A percentile compares a stretch with the other conserved stretches of the same genome.
Evolutionary conservation across 1,140 invertebrate genomes (phyloP).

Genomic region (Wasmannia auropunctata): DNA sequence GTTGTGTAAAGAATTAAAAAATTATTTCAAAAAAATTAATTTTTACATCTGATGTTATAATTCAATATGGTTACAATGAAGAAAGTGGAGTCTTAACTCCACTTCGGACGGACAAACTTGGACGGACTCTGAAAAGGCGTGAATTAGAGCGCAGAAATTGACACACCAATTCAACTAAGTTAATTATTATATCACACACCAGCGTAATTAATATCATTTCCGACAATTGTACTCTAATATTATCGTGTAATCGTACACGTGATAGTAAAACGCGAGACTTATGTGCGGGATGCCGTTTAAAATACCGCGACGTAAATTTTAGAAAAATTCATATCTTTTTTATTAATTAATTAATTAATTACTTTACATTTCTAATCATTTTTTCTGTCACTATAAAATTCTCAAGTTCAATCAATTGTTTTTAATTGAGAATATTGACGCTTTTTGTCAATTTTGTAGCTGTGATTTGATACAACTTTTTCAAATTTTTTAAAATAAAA

Average conservation of each 20-base stretch:
- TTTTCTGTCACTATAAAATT: not conserved
- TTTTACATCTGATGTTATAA: not conserved
- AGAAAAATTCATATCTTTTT: no score
- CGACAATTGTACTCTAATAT: constrained; percentile 31
- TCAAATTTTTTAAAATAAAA: not conserved
- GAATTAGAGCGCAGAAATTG: constrained; percentile 54
- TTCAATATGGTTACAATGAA: not conserved
- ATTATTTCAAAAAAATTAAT: not conserved
- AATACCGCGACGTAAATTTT: not conserved
- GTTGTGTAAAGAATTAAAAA: not conserved
- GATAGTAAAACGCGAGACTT: constrained; percentile 32
- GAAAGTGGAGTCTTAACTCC: not conserved
- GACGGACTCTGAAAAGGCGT: constrained; percentile 62
- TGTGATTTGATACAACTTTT: not conserved
- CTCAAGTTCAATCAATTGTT: not conserved
- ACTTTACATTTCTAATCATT: not conserved
- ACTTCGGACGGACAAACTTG: constrained; percentile 34
- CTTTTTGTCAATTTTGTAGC: not conserved
- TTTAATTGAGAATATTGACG: not conserved
- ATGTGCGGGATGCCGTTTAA: not conserved
- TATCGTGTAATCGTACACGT: constrained; percentile 27
- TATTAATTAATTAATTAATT: no score
- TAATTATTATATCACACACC: constrained; percentile 45
- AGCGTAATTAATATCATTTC: constrained; percentile 34
- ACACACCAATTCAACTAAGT: constrained; percentile 55